Conservation (phyloP, 1,140 invertebrate genomes). For the Thaumatotibia leucotreta region DNA sequence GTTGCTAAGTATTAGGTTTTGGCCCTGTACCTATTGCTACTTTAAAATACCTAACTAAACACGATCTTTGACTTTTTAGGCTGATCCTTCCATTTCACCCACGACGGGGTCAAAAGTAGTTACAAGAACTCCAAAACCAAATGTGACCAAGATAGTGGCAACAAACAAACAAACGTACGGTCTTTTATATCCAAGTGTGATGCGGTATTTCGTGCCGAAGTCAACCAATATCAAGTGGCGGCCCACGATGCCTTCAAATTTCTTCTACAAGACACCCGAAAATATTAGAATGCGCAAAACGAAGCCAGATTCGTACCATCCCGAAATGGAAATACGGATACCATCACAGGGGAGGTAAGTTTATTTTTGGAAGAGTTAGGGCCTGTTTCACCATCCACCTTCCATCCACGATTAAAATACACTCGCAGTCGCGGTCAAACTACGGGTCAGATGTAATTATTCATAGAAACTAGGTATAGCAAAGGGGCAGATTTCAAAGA, state of each 20-base stretch:
- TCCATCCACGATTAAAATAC: too few relatives aligned
- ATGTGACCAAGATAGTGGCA: background rate
- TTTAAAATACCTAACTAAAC: too few relatives aligned
- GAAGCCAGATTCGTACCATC: background rate
- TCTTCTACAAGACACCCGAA: background rate
- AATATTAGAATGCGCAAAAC: background rate
- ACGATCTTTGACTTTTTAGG: background rate
- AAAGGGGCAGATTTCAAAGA: too few relatives aligned
- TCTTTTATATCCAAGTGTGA: background rate
- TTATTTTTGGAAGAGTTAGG: background rate
- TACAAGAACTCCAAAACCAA: background rate
- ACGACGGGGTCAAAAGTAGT: background rate
- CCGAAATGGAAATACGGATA: background rate
- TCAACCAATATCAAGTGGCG: background rate
- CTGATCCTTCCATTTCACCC: background rate
- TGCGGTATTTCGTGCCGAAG: background rate
- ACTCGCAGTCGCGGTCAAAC: too few relatives aligned
- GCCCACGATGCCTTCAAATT: background rate
- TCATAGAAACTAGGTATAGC: too few relatives aligned
- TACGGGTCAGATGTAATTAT: too few relatives aligned
- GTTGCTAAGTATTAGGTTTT: too few relatives aligned
- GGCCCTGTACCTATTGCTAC: too few relatives aligned
- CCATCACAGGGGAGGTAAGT: background rate
- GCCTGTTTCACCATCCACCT: too few relatives aligned
- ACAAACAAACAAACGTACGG: background rate